Base-by-base conservation (phyloP, 2,888 invertebrate genomes). In the Rhingia rostrata region DNA sequence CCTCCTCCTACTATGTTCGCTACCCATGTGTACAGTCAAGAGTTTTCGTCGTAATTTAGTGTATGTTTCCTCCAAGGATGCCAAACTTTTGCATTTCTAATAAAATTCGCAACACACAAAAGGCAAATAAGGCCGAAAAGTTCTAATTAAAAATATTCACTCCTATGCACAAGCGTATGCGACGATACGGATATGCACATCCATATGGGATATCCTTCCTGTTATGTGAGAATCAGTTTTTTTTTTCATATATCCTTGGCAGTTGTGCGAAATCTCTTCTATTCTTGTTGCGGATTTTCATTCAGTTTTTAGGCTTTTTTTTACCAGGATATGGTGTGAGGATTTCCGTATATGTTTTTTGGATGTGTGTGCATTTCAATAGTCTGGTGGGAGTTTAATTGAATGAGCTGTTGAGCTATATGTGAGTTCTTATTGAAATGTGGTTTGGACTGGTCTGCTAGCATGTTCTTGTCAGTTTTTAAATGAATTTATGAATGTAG, bases 141-240 rank as follows among this genome's bases (percentile, higher is more conserved):
- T 80, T 84, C 84, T 84, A 84, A 84, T 84, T 84, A 84, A 84
- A 84, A 84, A 84, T 84, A 80, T 84, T 69, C 84, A 84, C 80
- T 84, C 56, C 63, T 70, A 39, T 80, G 80, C 79, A 70, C 83
- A 83, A 41, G 67, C 32, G 37, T 51, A 61, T 63, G 35, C 30
- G 33, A 37, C 60, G 53, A 69, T 69, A 63, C 51, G 69, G 41
- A 78, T 78, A 41, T 78, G 61, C 67, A 83, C 39, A 72, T 64
- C 64, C 77, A 81, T 69, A 73, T 73, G 66, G 54, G 58, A 73
- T 45, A 72, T 73, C 79, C 73, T 73, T 83, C 78, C 73, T 66
- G 67, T 43, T 35, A 41, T 12, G 43, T 41, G 9, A 22, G 47
- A 22, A 22, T 14, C 47, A 22, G 14, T 47, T 47, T 14, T 12